Conservation (phyloP, 1,140 invertebrate genomes). For the Hormaphis cornu region DNA sequence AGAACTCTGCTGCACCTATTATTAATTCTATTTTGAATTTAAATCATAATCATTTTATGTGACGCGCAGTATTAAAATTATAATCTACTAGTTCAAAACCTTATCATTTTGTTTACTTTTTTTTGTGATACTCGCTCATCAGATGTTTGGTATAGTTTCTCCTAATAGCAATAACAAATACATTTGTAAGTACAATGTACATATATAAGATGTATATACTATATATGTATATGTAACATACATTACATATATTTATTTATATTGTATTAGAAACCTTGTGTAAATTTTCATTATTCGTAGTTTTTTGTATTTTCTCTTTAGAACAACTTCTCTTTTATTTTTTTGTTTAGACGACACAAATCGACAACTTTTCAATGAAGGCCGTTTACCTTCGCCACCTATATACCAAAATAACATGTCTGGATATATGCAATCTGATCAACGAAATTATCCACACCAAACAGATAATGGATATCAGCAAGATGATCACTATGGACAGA, state of each 20-base stretch:
- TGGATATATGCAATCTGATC: conserved; percentile 10
- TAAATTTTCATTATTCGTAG: conserved; percentile 16
- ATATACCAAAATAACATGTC: conserved; percentile 12
- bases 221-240: neutral
- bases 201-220: no score
- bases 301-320: conserved; percentile 10
- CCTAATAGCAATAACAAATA: neutral
- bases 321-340: conserved; percentile 26
- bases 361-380: conserved; percentile 27
- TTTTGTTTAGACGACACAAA: conserved; percentile 28
- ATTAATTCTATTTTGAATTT: no score
- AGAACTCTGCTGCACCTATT: no score
- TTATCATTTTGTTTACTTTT: no score
- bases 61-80: no score
- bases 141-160: no score
- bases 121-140: no score
- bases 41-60: no score
- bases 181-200: no score
- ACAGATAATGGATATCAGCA: conserved; percentile 24
- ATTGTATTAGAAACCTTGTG: conserved; percentile 21
- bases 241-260: conserved; percentile 1
- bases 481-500: conserved; percentile 23
- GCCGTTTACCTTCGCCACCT: conserved; percentile 14
- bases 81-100: no score
- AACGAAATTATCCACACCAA: conserved; percentile 15